Evolutionary conservation across 2,113 vertebrate species (phyloP).

Genomic region (Pituophis catenifer): DNA sequence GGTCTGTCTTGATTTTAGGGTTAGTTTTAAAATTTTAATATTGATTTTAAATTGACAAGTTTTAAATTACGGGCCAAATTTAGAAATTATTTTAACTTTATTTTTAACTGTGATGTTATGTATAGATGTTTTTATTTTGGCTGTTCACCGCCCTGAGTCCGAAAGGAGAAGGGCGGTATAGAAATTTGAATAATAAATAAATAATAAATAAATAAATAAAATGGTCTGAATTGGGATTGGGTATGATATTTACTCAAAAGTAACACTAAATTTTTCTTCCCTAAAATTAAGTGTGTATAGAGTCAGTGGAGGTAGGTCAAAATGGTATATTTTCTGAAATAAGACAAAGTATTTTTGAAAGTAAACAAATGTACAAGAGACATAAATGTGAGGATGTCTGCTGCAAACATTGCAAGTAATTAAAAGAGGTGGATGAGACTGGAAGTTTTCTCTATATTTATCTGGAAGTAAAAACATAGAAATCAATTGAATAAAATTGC

Average conservation of each 20-base stretch:
- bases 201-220: not conserved
- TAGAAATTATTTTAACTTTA: too few species aligned
- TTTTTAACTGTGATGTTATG: too few species aligned
- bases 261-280: not conserved
- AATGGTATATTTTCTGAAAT: not conserved
- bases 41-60: too few species aligned
- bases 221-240: not conserved
- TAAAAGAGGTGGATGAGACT: not conserved
- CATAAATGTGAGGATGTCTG: not conserved
- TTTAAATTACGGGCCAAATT: too few species aligned
- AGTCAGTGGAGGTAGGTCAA: not conserved
- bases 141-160: too few species aligned
- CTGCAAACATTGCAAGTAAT: not conserved
- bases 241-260: not conserved
- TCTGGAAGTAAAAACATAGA: not conserved
- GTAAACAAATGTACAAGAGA: not conserved
- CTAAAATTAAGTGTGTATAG: not conserved
- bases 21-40: too few species aligned
- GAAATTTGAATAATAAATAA: too few species aligned
- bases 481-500: not conserved
- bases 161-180: too few species aligned
- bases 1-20: too few species aligned
- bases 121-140: too few species aligned
- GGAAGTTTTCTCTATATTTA: not conserved
- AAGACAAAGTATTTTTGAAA: not conserved